Evolutionary conservation across 2,797 vertebrate genomes (phyloP).

Genomic region (Staurois parvus): DNA sequence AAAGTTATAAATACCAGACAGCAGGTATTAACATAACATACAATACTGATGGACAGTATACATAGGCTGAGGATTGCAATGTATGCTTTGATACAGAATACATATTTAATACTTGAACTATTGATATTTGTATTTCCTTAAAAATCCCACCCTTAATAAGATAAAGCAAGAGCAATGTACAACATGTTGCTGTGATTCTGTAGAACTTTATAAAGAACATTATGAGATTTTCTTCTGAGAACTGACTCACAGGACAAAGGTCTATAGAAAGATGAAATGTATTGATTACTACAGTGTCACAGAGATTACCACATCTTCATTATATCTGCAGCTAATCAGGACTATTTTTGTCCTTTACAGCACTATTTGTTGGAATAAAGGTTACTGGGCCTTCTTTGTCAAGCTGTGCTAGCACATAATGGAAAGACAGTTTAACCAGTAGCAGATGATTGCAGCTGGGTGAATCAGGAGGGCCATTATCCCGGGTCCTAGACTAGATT

Average conservation of each 20-base stretch:
- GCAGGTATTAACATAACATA: too few relatives aligned
- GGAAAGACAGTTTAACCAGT: too few relatives aligned
- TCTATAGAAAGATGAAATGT: conserved; percentile 33
- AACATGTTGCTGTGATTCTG: background rate
- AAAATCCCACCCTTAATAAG: too few relatives aligned
- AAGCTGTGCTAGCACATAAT: too few relatives aligned
- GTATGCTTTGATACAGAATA: too few relatives aligned
- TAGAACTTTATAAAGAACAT: background rate
- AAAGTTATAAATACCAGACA: too few relatives aligned
- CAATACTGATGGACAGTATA: too few relatives aligned
- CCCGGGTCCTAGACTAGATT: too few relatives aligned
- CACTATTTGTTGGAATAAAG: conserved; percentile 32
- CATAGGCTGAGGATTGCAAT: too few relatives aligned
- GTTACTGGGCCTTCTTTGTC: background rate
- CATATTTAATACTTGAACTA: too few relatives aligned
- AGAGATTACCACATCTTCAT: background rate
- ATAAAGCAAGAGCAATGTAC: background rate
- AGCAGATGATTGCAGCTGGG: too few relatives aligned
- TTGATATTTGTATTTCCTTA: background rate
- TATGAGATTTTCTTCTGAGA: background rate
- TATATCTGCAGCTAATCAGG: background rate
- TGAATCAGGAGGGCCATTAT: too few relatives aligned
- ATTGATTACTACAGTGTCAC: conserved; percentile 39
- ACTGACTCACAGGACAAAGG: conserved; percentile 44
- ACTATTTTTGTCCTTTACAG: conserved; percentile 20